Evolutionary conservation across 2,888 invertebrate genomes (phyloP), one percentile per base, ranked within the genome.

Genomic region (Pseudoips prasinana): DNA sequence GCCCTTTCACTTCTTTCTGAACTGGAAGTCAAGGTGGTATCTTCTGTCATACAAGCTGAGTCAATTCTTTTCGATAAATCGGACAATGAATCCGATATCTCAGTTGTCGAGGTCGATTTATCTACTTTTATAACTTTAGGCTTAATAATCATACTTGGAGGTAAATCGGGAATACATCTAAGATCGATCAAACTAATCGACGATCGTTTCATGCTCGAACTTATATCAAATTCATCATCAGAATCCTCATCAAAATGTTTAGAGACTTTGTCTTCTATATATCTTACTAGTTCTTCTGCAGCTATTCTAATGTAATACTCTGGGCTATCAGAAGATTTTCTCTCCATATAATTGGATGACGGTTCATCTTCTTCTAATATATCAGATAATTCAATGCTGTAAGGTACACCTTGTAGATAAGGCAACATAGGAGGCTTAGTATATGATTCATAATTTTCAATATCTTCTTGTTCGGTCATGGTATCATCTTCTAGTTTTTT

Each of bases 291-390:
- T 20, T 83, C 79, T 60, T 85, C 82, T 0, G 86, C 86, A 1
- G 61, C 50, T 27, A 64, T 60, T 42, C 56, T 68, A 1, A 74
- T 65, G 32, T 73, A 62, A 1, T 54, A 39, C 10, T 77, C 43
- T 33, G 66, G 64, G 33, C 83, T 80, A 23, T 73, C 67, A 0
- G 74, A 65, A 7, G 55, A 32, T 40, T 65, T 73, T 23, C 69
- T 64, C 4, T 77, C 54, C 1, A 46, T 7, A 35, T 59, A 79
- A 48, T 67, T 67, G 14, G 79, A 81, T 0, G 86, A 84, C 0
- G 75, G 73, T 45, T 88, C 88, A 9, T 88, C 88, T 64, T 88
- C 88, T 58, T 88, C 88, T 9, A 85, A 40, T 7, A 88, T 88
- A 47, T 88, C 88, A 1, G 88, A 88, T 5, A 88, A 32, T 30